Percentiles rank a stretch among this genome's conserved stretches.
Evolutionary conservation across 2,888 invertebrate genomes (phyloP).

Genomic region (Horisme vitalbata): DNA sequence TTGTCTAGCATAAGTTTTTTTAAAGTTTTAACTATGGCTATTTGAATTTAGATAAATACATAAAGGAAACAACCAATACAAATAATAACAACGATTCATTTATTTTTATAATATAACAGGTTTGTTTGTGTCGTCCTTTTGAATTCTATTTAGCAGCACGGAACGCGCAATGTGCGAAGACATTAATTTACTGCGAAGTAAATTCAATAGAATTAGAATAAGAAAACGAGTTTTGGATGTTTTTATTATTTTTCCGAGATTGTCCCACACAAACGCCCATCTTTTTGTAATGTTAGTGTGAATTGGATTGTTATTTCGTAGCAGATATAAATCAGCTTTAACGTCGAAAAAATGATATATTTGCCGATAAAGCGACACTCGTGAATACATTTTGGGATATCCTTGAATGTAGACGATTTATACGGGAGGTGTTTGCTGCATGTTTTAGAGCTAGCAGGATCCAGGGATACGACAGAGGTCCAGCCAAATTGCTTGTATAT

Average conservation of each 20-base stretch:
- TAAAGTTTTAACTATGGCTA: no score
- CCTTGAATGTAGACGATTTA: conserved; percentile 48
- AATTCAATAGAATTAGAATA: conserved; percentile 9
- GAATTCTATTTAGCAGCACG: no score
- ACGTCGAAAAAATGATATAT: conserved; percentile 68
- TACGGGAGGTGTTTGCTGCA: conserved; percentile 27
- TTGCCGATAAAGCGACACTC: conserved; percentile 64
- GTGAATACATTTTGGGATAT: conserved; percentile 61
- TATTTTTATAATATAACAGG: no score
- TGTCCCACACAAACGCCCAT: conserved; percentile 27
- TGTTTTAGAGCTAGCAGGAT: conserved; percentile 18
- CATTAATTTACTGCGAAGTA: conserved; percentile 1
- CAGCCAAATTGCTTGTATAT: no score
- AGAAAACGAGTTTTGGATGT: conserved; percentile 5
- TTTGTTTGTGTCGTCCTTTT: no score
- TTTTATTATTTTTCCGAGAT: conserved; percentile 20
- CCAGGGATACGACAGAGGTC: neutral
- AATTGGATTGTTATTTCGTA: conserved; percentile 62
- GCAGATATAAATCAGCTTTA: conserved; percentile 61
- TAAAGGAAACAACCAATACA: no score
- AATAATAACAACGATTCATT: no score
- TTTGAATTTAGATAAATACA: no score
- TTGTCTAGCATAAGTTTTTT: no score
- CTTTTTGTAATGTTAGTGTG: conserved; percentile 38
- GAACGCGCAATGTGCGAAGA: neutral